These are phyloP conservation scores for Enteromius paludinosus DNA, from an alignment of 2,797 vertebrate species.

Conservation along the genomic window DNA sequence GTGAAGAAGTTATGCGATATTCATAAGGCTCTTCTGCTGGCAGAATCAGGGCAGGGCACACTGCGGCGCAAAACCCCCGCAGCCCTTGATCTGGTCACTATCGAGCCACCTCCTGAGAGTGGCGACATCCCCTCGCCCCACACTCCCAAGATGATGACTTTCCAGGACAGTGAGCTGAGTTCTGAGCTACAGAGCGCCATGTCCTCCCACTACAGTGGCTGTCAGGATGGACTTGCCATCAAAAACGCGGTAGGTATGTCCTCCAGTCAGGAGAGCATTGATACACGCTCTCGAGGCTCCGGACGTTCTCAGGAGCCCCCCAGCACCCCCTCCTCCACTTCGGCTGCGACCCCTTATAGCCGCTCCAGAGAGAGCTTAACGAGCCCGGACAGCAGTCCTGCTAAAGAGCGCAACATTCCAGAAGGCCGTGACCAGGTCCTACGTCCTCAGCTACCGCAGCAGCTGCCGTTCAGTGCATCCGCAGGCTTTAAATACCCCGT, in stretches of 20 bases:
- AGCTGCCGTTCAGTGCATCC: conserved; percentile 77
- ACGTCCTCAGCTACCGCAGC: conserved; percentile 50
- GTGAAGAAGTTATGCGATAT: conserved; percentile 91
- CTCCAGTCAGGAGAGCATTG: conserved; percentile 88
- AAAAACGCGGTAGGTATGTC: conserved; percentile 71
- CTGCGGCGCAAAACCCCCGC: conserved; percentile 70
- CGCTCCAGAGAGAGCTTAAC: conserved; percentile 82
- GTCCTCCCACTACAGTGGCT: conserved; percentile 76
- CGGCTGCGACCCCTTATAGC: conserved; percentile 71
- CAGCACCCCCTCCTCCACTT: conserved; percentile 66
- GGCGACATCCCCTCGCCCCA: conserved; percentile 72
- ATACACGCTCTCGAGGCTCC: conserved; percentile 86
- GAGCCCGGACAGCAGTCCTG: conserved; percentile 70
- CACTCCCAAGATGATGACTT: conserved; percentile 83
- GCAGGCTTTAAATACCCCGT: conserved; percentile 85
- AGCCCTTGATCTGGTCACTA: conserved; percentile 73
- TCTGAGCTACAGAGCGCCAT: conserved; percentile 89
- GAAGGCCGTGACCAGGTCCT: conserved; percentile 84
- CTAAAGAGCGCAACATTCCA: conserved; percentile 86
- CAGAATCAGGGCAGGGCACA: conserved; percentile 67
- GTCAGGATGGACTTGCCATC: conserved; percentile 81
- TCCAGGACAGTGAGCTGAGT: conserved; percentile 93
- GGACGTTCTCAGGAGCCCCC: conserved; percentile 89
- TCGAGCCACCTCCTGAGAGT: conserved; percentile 68
- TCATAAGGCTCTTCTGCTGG: conserved; percentile 75